These are phyloP conservation scores for Panulirus ornatus DNA, from an alignment of 1,140 invertebrate species.

Conservation along the genomic window DNA sequence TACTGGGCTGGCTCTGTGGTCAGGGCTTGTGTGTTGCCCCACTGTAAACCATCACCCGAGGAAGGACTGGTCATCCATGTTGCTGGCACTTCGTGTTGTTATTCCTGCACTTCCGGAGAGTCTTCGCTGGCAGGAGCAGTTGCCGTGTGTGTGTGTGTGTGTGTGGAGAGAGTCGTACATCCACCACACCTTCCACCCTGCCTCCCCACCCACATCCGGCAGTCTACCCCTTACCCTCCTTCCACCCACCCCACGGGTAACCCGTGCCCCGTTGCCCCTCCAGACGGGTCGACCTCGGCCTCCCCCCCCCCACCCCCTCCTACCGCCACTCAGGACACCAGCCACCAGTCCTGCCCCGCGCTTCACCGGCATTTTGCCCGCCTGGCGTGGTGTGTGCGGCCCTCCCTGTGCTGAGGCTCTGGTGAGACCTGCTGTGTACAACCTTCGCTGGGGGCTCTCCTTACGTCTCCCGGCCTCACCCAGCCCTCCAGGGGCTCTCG, in stretches of 20 bases:
- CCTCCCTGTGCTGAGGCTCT: not conserved
- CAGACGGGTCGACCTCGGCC: not conserved
- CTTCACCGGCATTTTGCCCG: constrained; percentile 16
- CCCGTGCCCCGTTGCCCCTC: not conserved
- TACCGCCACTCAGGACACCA: constrained; percentile 8
- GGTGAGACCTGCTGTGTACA: not conserved
- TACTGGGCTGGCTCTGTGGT: too few relatives aligned
- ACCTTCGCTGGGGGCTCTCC: not conserved
- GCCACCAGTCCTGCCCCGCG: not conserved
- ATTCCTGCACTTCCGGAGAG: too few relatives aligned
- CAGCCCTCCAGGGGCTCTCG: not conserved
- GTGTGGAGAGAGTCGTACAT: too few relatives aligned
- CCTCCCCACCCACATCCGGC: not conserved
- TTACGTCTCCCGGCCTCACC: not conserved
- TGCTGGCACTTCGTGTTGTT: too few relatives aligned
- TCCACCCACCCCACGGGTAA: not conserved
- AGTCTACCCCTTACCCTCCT: not conserved
- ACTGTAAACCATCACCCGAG: too few relatives aligned
- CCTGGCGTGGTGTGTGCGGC: not conserved
- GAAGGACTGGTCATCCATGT: too few relatives aligned
- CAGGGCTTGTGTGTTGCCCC: too few relatives aligned
- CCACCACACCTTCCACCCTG: not conserved
- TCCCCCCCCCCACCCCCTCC: not conserved
- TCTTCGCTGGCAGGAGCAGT: too few relatives aligned
- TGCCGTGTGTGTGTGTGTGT: too few relatives aligned